These are phyloP conservation scores for Anguilla japonica DNA, from an alignment of 2,113 vertebrate genomes.

Conservation along the genomic window DNA sequence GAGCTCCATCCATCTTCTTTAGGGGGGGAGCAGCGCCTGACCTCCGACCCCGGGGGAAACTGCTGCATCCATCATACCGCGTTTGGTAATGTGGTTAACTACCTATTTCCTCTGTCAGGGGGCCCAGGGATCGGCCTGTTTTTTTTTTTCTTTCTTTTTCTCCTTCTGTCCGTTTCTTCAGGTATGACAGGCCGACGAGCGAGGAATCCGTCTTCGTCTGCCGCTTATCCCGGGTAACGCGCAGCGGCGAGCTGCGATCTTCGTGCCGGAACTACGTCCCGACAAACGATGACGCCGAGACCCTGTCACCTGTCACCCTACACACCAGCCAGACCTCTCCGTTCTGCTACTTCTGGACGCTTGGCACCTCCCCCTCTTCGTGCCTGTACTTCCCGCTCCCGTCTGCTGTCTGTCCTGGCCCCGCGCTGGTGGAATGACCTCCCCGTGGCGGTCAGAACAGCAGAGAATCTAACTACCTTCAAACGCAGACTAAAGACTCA, in stretches of 20 bases:
- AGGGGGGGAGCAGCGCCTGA: constrained; percentile 61
- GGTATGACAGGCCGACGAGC: constrained; percentile 8
- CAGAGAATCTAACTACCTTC: no score
- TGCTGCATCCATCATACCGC: constrained; percentile 57
- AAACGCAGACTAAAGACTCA: no score
- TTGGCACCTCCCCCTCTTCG: no score
- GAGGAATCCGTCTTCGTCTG: not conserved
- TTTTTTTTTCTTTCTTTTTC: no score
- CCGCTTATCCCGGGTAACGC: not conserved
- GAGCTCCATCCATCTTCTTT: constrained; percentile 62
- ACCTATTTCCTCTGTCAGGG: constrained; percentile 51
- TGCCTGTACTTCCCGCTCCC: no score
- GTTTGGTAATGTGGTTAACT: constrained; percentile 54
- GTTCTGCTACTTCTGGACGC: no score
- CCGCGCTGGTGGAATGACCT: no score
- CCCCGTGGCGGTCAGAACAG: no score
- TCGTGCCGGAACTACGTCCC: not conserved
- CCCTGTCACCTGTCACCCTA: no score
- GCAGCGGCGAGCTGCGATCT: not conserved
- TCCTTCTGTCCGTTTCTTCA: not conserved
- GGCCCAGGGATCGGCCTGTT: constrained; percentile 24
- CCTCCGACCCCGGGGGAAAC: constrained; percentile 55
- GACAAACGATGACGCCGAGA: not conserved
- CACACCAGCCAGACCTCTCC: no score
- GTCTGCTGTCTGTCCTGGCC: no score